Evolutionary conservation across 1,140 invertebrate species (phyloP).

Genomic region (Elysia chlorotica): DNA sequence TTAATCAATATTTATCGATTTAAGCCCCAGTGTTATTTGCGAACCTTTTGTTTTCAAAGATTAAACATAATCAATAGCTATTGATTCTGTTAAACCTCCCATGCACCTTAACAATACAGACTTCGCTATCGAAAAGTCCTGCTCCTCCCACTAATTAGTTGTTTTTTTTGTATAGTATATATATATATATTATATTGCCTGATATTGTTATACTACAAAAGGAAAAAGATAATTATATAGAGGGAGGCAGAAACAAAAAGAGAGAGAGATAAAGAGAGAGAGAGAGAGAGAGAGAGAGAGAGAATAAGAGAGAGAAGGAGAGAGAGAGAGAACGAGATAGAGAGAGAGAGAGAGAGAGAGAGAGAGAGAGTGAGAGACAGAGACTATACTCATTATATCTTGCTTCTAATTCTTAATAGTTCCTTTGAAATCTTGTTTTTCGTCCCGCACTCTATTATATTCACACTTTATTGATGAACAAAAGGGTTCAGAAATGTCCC

Average conservation of each 20-base stretch:
- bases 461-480: too few species aligned
- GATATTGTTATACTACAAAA: not conserved
- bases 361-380: constrained; percentile 2
- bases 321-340: not conserved
- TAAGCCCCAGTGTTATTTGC: too few species aligned
- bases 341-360: constrained; percentile 10
- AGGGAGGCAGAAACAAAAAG: not conserved
- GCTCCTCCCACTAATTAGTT: not conserved
- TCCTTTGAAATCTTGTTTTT: not conserved
- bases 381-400: not conserved
- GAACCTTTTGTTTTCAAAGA: too few species aligned
- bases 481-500: too few species aligned
- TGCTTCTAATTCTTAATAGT: not conserved
- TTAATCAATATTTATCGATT: too few species aligned
- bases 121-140: too few species aligned
- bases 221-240: not conserved
- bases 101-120: too few species aligned
- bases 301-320: constrained; percentile 1
- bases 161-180: not conserved
- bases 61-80: too few species aligned
- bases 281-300: not conserved
- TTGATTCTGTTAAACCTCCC: not conserved
- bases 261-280: not conserved
- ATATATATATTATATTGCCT: not conserved
- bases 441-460: too few species aligned